Evolutionary conservation across 2,888 invertebrate species (phyloP).

Genomic region (Luffia ferchaultella): DNA sequence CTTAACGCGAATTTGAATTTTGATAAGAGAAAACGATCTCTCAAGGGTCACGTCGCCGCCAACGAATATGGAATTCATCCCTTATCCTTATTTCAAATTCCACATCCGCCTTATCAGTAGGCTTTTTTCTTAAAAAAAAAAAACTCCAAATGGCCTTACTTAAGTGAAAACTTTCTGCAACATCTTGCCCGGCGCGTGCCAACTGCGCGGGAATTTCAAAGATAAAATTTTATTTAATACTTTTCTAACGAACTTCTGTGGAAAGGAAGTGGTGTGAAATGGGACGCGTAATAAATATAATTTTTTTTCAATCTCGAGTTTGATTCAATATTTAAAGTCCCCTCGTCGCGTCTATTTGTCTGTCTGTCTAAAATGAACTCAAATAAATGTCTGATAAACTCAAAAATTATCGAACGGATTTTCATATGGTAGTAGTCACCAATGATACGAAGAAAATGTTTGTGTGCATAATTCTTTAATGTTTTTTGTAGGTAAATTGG

Average conservation of each 20-base stretch:
- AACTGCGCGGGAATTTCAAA: conserved; percentile 1
- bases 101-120: not conserved
- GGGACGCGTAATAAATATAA: not conserved
- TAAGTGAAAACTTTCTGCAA: not conserved
- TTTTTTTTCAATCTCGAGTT: too few species aligned
- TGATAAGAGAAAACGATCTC: not conserved
- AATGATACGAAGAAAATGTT: too few species aligned
- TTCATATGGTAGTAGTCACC: too few species aligned
- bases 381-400: too few species aligned
- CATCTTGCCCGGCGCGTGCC: not conserved
- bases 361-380: too few species aligned
- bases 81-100: not conserved
- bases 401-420: too few species aligned
- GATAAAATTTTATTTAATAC: conserved; percentile 12
- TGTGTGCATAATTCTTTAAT: too few species aligned
- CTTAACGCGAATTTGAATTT: not conserved
- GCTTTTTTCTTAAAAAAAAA: not conserved
- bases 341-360: too few species aligned
- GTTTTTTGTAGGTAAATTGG: too few species aligned
- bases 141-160: not conserved
- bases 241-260: conserved; percentile 1
- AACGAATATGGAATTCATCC: not conserved
- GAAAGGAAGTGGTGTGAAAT: not conserved
- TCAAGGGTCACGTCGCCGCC: not conserved
- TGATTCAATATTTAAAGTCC: too few species aligned